These are phyloP conservation scores for Scaeva pyrastri DNA, from an alignment of 2,888 invertebrate species.

Conservation along the genomic window DNA sequence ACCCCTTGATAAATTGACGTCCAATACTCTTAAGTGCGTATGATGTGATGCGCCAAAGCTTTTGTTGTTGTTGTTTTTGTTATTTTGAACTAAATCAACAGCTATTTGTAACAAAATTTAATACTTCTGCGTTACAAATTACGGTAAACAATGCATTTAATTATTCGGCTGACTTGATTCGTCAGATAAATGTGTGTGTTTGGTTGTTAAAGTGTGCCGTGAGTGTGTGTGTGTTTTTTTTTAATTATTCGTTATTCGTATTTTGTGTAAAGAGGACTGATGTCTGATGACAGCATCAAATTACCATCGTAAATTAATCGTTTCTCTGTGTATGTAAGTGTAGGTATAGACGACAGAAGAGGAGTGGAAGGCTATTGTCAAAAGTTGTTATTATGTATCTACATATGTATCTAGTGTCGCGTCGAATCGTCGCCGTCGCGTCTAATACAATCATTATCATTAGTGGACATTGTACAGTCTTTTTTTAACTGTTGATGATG, in stretches of 20 bases:
- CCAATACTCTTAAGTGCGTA: not conserved
- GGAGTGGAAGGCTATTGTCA: not conserved
- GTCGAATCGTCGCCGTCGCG: no score
- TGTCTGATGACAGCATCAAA: conserved; percentile 14
- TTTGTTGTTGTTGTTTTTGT: no score
- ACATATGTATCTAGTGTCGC: no score
- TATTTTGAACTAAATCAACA: conserved; percentile 8
- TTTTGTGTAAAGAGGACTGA: not conserved
- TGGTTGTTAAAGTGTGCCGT: not conserved
- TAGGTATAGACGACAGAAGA: not conserved
- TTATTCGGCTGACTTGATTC: conserved; percentile 16
- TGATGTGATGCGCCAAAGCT: not conserved
- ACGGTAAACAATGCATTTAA: conserved; percentile 26
- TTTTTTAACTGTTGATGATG: not conserved
- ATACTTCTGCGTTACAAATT: conserved; percentile 18
- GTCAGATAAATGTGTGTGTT: not conserved
- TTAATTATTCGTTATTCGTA: not conserved
- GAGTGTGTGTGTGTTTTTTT: not conserved
- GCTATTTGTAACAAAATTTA: conserved; percentile 17
- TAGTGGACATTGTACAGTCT: not conserved
- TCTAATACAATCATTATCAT: not conserved
- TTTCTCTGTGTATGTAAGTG: not conserved
- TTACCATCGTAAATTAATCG: conserved; percentile 2
- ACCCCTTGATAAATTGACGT: not conserved
- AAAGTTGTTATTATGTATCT: conserved; percentile 10